A percentile compares a stretch with the other conserved stretches of the same genome.
Conservation (phyloP, 2,888 invertebrate genomes). For the Neoaliturus tenellus region DNA sequence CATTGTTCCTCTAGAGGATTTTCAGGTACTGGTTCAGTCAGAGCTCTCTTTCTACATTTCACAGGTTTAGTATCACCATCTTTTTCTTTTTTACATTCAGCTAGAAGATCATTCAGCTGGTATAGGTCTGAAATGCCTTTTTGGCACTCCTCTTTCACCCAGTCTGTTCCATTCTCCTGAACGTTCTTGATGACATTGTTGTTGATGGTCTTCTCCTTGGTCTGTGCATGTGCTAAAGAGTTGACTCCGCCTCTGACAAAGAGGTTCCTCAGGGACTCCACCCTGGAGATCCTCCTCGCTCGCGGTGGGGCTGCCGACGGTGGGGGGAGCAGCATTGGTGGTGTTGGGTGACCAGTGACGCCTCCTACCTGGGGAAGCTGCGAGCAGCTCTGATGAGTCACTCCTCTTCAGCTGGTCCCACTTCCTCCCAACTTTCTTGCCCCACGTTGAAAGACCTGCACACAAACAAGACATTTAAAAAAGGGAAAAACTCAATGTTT, state of each 20-base stretch:
- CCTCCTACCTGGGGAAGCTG: constrained; percentile 71
- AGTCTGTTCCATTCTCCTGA: constrained; percentile 64
- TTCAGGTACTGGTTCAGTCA: constrained; percentile 69
- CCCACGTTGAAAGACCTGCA: constrained; percentile 78
- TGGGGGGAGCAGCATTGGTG: constrained; percentile 54
- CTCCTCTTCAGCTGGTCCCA: constrained; percentile 78
- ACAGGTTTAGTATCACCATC: constrained; percentile 65
- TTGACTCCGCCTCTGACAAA: constrained; percentile 70
- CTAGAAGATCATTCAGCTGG: constrained; percentile 66
- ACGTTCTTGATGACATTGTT: constrained; percentile 64
- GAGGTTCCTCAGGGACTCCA: constrained; percentile 75
- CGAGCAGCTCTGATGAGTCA: constrained; percentile 76
- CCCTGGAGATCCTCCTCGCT: constrained; percentile 73
- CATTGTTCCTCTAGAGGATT: constrained; percentile 71
- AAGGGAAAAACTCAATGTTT: too few species aligned
- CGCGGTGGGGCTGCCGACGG: constrained; percentile 60
- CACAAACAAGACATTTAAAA: too few species aligned
- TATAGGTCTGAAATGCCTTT: constrained; percentile 70
- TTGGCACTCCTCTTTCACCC: constrained; percentile 69
- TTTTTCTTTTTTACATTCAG: constrained; percentile 60
- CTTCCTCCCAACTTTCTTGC: constrained; percentile 77
- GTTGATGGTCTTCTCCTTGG: constrained; percentile 66
- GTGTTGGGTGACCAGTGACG: constrained; percentile 73
- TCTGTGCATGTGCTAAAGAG: constrained; percentile 63
- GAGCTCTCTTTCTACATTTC: constrained; percentile 60